Evolutionary conservation across 92 coral and sea anemone species (phyloP), one percentile per base, ranked within the genome.

Genomic region (Epizoanthus ramosus): DNA sequence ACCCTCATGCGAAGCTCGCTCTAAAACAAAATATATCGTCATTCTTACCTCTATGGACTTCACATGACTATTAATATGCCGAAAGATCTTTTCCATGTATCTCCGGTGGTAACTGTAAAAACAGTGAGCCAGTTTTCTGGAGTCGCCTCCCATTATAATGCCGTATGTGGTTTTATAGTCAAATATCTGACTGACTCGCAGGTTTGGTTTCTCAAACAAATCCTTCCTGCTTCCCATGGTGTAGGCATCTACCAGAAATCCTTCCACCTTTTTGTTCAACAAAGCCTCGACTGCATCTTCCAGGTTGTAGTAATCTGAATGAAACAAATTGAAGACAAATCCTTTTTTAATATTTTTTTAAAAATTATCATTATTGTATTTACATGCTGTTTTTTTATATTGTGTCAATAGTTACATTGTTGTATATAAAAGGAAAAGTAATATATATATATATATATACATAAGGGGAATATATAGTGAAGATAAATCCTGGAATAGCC

Each of bases 151-250:
- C 63, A 86, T 39, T 17, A 63, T 85, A n/a, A 79, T 79, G 13
- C 89, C 89, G 28, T 86, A 86, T 7, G 85, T 83, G 23, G 72
- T 47, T n/a, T 86, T 71, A 63, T 58, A 86, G 72, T 86, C 89
- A 28, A 86, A 47, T 19, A 86, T 61, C 57, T 80, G 74, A 10
- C 68, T 54, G 28, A 86, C 74, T 0, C 24, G 16, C 39, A 86
- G 50, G 35, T 80, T 68, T 13, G 83, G 74, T 28, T 80, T 77
- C 68, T 80, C 81, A 80, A 86, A 86, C 52, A 86, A 63, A 25
- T 86, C 89, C 15, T 61, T 57, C 59, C 83, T 79, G 63, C 89
- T 86, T 9, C 85, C 89, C 33, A 83, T 71, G 41, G 70, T 60
- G 68, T 86, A 86, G 23, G 81, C 52, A 60, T 86, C 89, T 10